phyloP scores from a whole-genome alignment of 2,797 vertebrate genomes.

The Microhierax caerulescens region DNA sequence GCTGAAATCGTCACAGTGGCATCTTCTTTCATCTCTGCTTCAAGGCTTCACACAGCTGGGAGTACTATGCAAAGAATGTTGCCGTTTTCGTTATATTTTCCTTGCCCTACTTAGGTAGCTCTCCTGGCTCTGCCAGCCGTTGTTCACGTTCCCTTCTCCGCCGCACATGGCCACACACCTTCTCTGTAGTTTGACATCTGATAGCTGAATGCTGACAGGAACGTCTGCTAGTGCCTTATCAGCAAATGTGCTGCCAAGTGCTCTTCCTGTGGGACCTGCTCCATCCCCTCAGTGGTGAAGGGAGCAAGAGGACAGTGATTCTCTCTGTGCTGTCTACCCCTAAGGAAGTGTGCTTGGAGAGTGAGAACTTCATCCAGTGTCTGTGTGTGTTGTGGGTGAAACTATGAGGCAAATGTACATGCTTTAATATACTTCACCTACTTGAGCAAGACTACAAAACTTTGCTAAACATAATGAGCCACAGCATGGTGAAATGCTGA shows the following conservation, averaged over 20 bases:
- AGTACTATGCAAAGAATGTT: not conserved
- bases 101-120: not conserved
- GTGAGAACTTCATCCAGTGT: no score
- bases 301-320: no score
- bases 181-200: not conserved
- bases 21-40: not conserved
- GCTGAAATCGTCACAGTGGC: not conserved
- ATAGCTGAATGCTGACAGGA: not conserved
- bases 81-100: not conserved
- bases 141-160: accelerated
- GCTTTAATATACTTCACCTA: no score
- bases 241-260: accelerated
- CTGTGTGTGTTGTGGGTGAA: not conserved
- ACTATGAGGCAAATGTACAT: not conserved
- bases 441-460: not conserved
- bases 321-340: not conserved
- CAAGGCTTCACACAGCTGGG: accelerated
- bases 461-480: not conserved
- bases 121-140: not conserved
- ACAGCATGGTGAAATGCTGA: not conserved
- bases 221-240: accelerated
- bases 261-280: not conserved
- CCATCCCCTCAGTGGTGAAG: not conserved
- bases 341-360: not conserved
- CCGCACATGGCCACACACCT: accelerated